Evolutionary conservation across 1,140 invertebrate genomes (phyloP), one percentile per base, ranked within the genome.

Genomic region (Nephila pilipes): DNA sequence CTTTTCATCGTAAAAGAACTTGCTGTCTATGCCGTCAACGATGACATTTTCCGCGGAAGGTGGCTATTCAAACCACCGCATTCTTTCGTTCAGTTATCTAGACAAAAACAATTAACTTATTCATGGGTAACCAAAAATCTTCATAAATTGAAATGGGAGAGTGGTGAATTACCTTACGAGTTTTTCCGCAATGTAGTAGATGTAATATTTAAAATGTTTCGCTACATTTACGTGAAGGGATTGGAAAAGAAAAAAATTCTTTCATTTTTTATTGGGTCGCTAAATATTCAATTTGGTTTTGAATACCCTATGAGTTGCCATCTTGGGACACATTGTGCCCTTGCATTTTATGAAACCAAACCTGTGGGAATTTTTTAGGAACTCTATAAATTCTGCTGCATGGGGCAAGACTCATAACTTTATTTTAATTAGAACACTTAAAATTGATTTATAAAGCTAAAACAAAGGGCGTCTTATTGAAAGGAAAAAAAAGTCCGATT

Each of bases 401-500:
- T 8, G 1, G 0, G 4, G 12, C 0, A 36, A 18, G 10, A 10
- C 16, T 20, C 5, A 5, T 12, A 25, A 6, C 22, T 12, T 3
- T 10, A 10, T 18, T 32, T 20, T n/a, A 90, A 1, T 14, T 60
- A n/a, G 29, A 81, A 12, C n/a, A 91, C 8, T 18, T 63, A 63
- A 63, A 91, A 85, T 5, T 3, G 18, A n/a, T 75, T 25, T 29
- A 20, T 20, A 54, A 79, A 79, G 75, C 18, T 46, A 65, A 92
- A 79, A 1, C 25, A 36, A 79, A 75, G 16, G 55, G 38, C 32
- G n/a, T 18, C 20, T 4, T 85, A 6, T 85, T 92, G 2, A 92
- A 92, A 85, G 8, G 8, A 46, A 5, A 8, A 5, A 36, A 54
- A 1, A 85, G 38, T n/a, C 60, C 38, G 5, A 85, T 57, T 8